These are phyloP conservation scores for Fratercula arctica DNA, from an alignment of 2,797 vertebrate species.

Conservation along the genomic window DNA sequence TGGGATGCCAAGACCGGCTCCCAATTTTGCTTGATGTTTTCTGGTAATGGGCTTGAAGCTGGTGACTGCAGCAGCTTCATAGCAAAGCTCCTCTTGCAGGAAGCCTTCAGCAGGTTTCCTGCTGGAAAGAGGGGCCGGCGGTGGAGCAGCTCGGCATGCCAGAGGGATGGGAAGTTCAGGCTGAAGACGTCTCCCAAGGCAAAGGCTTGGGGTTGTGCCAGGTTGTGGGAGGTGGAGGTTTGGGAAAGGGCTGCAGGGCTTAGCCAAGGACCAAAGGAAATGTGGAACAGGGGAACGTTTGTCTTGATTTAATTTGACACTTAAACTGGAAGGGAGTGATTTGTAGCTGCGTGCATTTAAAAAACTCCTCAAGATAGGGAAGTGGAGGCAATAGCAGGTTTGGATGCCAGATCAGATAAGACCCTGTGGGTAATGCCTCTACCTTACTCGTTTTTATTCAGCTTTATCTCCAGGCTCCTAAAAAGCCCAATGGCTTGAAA, in stretches of 20 bases:
- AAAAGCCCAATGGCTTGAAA: background rate
- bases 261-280: slow-evolving; percentile 60
- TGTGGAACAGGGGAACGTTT: slow-evolving; percentile 56
- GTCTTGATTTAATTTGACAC: slow-evolving; percentile 71
- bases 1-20: background rate
- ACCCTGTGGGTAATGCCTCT: slow-evolving; percentile 60
- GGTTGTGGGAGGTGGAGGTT: slow-evolving; percentile 58
- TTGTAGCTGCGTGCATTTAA: slow-evolving; percentile 41
- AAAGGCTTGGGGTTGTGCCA: slow-evolving; percentile 58
- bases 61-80: background rate
- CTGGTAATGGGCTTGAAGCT: background rate
- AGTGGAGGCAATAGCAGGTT: slow-evolving; percentile 56
- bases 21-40: background rate
- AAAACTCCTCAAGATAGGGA: slow-evolving; percentile 58
- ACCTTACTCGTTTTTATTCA: slow-evolving; percentile 56
- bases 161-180: slow-evolving; percentile 40
- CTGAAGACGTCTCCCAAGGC: slow-evolving; percentile 55
- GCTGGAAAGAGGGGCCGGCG: background rate
- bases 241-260: slow-evolving; percentile 56
- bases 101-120: background rate
- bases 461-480: slow-evolving; percentile 16
- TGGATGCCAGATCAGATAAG: slow-evolving; percentile 65
- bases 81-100: background rate
- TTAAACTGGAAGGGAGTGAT: slow-evolving; percentile 61
- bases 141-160: background rate